Evolutionary conservation across 2,888 invertebrate species (phyloP).

Genomic region (Trissoscelio sp.): DNA sequence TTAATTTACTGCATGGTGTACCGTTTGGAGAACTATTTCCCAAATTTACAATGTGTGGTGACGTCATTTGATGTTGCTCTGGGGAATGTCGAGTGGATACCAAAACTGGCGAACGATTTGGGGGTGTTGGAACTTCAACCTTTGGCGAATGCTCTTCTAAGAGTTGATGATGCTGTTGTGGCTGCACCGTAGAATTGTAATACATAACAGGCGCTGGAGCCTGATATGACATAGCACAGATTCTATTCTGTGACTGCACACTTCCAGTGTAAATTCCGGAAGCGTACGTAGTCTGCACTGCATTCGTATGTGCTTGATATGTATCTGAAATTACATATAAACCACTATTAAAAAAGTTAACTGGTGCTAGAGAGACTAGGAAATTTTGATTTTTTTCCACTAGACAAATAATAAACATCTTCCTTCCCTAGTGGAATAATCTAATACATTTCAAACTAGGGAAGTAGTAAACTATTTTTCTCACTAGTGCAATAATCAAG

Average conservation of each 20-base stretch:
- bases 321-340: too few relatives aligned
- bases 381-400: too few relatives aligned
- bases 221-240: slow-evolving; percentile 2
- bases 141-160: slow-evolving; percentile 79
- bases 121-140: slow-evolving; percentile 78
- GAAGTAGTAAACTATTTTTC: too few relatives aligned
- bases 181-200: slow-evolving; percentile 77
- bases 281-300: not conserved
- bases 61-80: slow-evolving; percentile 77
- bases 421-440: too few relatives aligned
- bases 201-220: slow-evolving; percentile 70
- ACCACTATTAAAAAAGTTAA: too few relatives aligned
- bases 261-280: not conserved
- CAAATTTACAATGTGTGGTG: slow-evolving; percentile 80
- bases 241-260: slow-evolving; percentile 69
- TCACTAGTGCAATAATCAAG: too few relatives aligned
- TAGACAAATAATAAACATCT: too few relatives aligned
- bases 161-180: slow-evolving; percentile 76
- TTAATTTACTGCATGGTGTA: slow-evolving; percentile 74
- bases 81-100: slow-evolving; percentile 79
- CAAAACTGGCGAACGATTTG: slow-evolving; percentile 79
- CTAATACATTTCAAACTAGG: too few relatives aligned
- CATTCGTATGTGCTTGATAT: too few relatives aligned
- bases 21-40: too few relatives aligned
- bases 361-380: too few relatives aligned